Conservation (phyloP, 2,797 vertebrate genomes). For the Fratercula arctica region DNA sequence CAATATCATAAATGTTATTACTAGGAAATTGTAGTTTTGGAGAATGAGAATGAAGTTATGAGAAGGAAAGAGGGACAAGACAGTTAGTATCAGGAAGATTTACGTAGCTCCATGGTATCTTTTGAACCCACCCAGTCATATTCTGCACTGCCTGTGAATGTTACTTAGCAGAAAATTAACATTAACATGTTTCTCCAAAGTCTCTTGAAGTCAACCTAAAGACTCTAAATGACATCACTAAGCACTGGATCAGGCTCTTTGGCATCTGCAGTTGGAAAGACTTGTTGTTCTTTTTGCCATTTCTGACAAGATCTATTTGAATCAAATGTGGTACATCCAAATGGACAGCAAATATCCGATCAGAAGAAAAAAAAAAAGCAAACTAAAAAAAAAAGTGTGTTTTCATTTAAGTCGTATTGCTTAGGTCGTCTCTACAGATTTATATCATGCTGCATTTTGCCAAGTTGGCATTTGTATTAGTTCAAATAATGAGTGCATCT, state of each 20-base stretch:
- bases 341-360: constrained; percentile 65
- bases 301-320: constrained; percentile 74
- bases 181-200: background rate
- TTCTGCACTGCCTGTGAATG: background rate
- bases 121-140: background rate
- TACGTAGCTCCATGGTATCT: background rate
- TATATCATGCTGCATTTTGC: constrained; percentile 66
- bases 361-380: background rate
- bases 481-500: constrained; percentile 67
- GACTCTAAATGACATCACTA: constrained; percentile 33
- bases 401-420: constrained; percentile 75
- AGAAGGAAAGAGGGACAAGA: background rate
- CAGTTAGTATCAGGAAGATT: background rate
- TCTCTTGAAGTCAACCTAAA: constrained; percentile 21
- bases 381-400: constrained; percentile 22
- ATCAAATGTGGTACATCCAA: constrained; percentile 48
- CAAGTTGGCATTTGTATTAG: constrained; percentile 68
- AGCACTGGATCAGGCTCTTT: background rate
- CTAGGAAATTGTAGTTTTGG: background rate
- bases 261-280: constrained; percentile 55
- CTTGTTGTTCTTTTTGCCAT: constrained; percentile 48
- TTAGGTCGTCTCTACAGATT: constrained; percentile 73
- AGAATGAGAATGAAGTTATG: background rate
- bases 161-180: background rate
- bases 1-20: background rate